Evolutionary conservation across 2,113 vertebrate species (phyloP).

Genomic region (Pelodiscus sinensis): DNA sequence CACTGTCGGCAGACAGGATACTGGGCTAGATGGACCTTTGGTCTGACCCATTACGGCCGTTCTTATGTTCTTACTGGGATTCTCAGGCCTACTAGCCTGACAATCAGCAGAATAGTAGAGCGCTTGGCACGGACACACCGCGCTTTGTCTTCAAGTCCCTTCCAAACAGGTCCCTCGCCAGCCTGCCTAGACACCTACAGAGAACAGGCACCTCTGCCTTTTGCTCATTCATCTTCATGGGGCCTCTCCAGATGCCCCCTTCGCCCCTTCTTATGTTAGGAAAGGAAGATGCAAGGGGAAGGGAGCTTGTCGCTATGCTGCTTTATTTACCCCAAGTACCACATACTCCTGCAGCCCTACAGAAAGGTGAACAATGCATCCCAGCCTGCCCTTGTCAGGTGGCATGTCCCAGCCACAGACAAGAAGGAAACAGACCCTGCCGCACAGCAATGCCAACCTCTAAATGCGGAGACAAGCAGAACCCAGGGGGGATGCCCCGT

Average conservation of each 20-base stretch:
- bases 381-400: neutral
- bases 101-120: neutral
- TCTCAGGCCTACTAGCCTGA: neutral
- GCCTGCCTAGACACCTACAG: neutral
- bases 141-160: slow-evolving; percentile 54
- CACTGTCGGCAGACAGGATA: too few species aligned
- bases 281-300: neutral
- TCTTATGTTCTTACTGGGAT: neutral
- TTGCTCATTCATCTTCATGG: neutral
- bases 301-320: neutral
- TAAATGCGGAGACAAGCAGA: neutral
- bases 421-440: neutral
- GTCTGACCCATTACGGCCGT: too few species aligned
- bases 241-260: neutral
- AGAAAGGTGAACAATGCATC: fast-evolving
- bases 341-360: fast-evolving
- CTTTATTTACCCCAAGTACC: neutral
- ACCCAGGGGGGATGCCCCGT: neutral
- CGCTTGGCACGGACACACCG: slow-evolving; percentile 4
- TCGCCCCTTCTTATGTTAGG: fast-evolving
- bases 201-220: neutral
- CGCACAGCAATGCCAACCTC: fast-evolving
- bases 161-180: neutral
- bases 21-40: too few species aligned
- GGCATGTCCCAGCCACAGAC: neutral